Base-by-base conservation (phyloP, 1,140 invertebrate species). In the Macrosteles quadrilineatus region DNA sequence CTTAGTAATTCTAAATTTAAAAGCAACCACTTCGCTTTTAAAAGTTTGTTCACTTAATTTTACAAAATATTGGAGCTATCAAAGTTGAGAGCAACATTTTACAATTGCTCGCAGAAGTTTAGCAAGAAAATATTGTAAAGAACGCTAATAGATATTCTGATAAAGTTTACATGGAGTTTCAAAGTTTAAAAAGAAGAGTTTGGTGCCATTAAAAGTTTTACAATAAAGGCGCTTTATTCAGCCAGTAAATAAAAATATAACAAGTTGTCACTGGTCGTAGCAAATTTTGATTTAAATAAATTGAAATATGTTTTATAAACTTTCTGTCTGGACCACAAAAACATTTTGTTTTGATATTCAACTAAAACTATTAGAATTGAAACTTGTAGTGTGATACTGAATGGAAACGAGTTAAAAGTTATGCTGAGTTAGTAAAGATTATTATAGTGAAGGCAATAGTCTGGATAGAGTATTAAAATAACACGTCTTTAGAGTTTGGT, bases 81-180 rank as follows among this genome's bases (percentile, higher is more conserved):
- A 50, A 50, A 50, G 47, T 50, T 19, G 14, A 17, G 14, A 50
- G 47, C 21, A 59, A 59, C 55, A 59, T 59, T 59, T 30, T 25
- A 30, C 21, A 59, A 59, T 59, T 59, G 55, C 55, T 59, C 25
- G 55, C 9, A 12, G n/a, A 59, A 59, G 27, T 30, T 59, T 25
- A 27, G 27, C 21, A 30, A 59, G 21, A 59, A 59, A 59, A 59
- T 59, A 59, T 59, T 59, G 25, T 59, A 59, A 59, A 59, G 55
- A 59, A 59, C 55, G 55, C 55, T 59, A 59, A 59, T 59, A 59
- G 55, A 59, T 59, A 59, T 59, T 59, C 55, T 59, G 55, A 59
- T 29, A 29, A 59, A 59, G 55, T 59, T 59, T 59, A 59, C 55
- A 59, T 59, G 23, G 27, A 59, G 55, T 59, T 59, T 59, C 55